These are phyloP conservation scores for Mesoligia furuncula DNA, from an alignment of 2,888 invertebrate genomes.

Conservation along the genomic window DNA sequence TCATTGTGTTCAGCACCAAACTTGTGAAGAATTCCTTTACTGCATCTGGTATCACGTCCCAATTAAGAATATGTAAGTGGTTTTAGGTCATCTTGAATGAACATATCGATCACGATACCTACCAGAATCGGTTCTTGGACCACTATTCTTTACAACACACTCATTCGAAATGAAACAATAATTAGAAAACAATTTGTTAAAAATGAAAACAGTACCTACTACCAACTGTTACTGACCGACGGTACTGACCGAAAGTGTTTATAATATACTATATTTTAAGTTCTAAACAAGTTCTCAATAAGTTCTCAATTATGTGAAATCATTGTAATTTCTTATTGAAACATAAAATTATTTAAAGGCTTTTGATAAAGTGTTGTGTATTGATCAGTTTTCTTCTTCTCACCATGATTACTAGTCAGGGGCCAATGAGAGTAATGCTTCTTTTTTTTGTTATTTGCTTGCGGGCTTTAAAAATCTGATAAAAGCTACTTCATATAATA, in stretches of 20 bases:
- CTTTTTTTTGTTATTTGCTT: no score
- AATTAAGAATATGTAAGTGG: slow-evolving; percentile 64
- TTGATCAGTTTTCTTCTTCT: no score
- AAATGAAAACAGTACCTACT: background rate
- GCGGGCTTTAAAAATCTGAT: background rate
- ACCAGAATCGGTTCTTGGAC: background rate
- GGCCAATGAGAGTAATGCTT: background rate
- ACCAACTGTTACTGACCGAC: no score
- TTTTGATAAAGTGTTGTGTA: background rate
- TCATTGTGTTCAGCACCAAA: slow-evolving; percentile 81
- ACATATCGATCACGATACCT: background rate
- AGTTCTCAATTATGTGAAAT: no score
- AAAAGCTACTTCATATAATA: background rate
- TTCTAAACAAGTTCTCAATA: no score
- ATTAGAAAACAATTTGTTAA: background rate
- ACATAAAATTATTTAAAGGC: no score
- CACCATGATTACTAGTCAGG: background rate
- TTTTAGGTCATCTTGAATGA: background rate
- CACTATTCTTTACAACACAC: background rate
- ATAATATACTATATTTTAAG: no score
- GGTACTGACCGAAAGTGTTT: no score
- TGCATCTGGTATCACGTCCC: slow-evolving; percentile 64
- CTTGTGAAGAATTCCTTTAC: slow-evolving; percentile 75
- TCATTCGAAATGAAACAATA: no score
- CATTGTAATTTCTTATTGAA: background rate